phyloP scores from a whole-genome alignment of 2,888 invertebrate genomes.

The Pedicia rivosa region DNA sequence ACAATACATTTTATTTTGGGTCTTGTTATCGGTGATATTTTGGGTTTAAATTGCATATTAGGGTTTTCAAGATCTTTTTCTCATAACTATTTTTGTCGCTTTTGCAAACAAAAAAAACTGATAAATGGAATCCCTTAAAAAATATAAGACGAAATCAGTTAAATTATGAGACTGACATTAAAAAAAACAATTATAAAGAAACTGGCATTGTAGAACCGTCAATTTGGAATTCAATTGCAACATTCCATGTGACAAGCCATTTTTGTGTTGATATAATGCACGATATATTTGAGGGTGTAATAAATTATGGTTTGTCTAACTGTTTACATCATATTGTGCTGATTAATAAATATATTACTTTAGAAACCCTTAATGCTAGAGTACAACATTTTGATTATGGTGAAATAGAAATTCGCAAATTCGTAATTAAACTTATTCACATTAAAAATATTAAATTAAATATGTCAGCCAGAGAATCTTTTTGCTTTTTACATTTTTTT shows the following conservation, averaged over 20 bases:
- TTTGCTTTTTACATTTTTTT: slow-evolving; percentile 9
- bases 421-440: slow-evolving; percentile 7
- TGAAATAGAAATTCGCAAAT: slow-evolving; percentile 10
- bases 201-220: slow-evolving; percentile 10
- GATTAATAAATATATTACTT: slow-evolving; percentile 7
- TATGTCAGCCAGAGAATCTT: slow-evolving; percentile 10
- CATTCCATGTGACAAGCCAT: slow-evolving; percentile 11
- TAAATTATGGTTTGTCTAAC: slow-evolving; percentile 8
- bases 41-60: slow-evolving; percentile 7
- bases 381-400: slow-evolving; percentile 11
- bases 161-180: too few species aligned
- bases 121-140: background rate
- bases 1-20: slow-evolving; percentile 9
- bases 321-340: slow-evolving; percentile 5
- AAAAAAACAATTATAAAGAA: slow-evolving; percentile 7
- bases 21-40: slow-evolving; percentile 9
- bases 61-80: slow-evolving; percentile 11
- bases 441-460: slow-evolving; percentile 10
- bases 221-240: slow-evolving; percentile 10
- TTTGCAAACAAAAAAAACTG: slow-evolving; percentile 7
- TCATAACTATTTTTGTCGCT: slow-evolving; percentile 11
- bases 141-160: slow-evolving; percentile 6
- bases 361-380: slow-evolving; percentile 10
- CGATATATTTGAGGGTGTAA: slow-evolving; percentile 10
- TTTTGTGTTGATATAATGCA: slow-evolving; percentile 12